Base-by-base conservation (phyloP, 1,140 invertebrate species). In the Halictus rubicundus region DNA sequence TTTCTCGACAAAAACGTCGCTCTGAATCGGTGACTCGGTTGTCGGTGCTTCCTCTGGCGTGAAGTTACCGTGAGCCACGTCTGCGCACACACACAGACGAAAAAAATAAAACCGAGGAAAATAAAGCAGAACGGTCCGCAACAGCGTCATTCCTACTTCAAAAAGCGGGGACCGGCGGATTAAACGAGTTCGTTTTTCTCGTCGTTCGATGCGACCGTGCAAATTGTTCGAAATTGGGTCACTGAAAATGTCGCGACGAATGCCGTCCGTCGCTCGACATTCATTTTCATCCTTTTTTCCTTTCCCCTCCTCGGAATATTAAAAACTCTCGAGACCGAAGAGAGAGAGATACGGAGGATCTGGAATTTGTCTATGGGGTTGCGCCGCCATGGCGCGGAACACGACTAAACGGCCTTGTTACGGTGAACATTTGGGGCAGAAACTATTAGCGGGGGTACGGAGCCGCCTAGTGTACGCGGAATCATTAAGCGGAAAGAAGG, bases 21-120 rank as follows among this genome's bases (percentile, higher is more conserved):
- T 93, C 86, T 92, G 93, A 66, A 88, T 88, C 4, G 91, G 91
- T 7, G 88, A 80, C 64, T 94, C 91, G 2, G 85, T 93, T 46
- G 89, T 93, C 86, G 88, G 92, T 61, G 85, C 89, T 23, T 94
- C 93, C 82, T 96, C 96, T 0, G 93, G 90, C 2, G 95, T 95
- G 91, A 96, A 96, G 87, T 96, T 96, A 0, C 96, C 96, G 88
- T 96, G 95, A 0, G 96, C 96, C 5, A 96, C 92, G 78, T 96
- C 95, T 96, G 92, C 21, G 86, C 87, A 69, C n/a, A 52, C 42
- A 61, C 49, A 46, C 12, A 46, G 16, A 46, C 42, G 25, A 7
- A 19, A n/a, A n/a, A 8, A 16, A 19, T 19, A 27, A 68, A 52
- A 74, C 8, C 39, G 49, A 16, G 2, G 46, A 64, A 27, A 27